Conservation (phyloP, 2,113 vertebrate genomes). For the Sorex fumeus region DNA sequence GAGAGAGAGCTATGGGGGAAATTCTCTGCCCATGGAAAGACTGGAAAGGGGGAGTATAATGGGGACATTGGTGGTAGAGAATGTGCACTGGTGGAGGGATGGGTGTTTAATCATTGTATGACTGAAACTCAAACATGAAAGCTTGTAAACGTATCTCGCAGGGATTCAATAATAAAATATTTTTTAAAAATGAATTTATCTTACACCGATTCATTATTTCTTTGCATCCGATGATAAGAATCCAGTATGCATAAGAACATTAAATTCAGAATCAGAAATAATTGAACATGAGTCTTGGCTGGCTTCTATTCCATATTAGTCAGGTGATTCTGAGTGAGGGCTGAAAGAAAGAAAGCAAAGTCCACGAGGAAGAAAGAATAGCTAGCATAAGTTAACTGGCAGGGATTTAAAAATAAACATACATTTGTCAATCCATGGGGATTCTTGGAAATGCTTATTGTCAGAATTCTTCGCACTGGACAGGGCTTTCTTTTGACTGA, state of each 20-base stretch:
- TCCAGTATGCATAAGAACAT: conserved; percentile 23
- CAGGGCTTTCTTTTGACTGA: neutral
- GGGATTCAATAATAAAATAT: no score
- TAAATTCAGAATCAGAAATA: neutral
- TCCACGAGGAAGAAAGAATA: neutral
- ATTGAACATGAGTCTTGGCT: conserved; percentile 25
- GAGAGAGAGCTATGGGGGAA: no score
- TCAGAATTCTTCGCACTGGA: neutral
- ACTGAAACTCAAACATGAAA: no score
- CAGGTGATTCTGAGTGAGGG: neutral
- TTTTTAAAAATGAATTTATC: neutral
- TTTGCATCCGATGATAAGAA: conserved; percentile 22
- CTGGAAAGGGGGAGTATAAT: no score
- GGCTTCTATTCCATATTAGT: neutral
- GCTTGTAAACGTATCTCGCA: no score
- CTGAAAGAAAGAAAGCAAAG: neutral
- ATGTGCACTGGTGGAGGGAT: no score
- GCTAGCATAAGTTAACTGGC: neutral
- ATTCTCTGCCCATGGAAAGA: no score
- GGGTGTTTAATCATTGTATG: no score
- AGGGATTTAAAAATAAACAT: neutral
- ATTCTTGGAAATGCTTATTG: neutral
- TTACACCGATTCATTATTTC: neutral
- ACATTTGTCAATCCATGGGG: neutral
- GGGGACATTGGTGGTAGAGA: no score